These are phyloP conservation scores for Pipa parva DNA, from an alignment of 2,113 vertebrate species.

Conservation along the genomic window DNA sequence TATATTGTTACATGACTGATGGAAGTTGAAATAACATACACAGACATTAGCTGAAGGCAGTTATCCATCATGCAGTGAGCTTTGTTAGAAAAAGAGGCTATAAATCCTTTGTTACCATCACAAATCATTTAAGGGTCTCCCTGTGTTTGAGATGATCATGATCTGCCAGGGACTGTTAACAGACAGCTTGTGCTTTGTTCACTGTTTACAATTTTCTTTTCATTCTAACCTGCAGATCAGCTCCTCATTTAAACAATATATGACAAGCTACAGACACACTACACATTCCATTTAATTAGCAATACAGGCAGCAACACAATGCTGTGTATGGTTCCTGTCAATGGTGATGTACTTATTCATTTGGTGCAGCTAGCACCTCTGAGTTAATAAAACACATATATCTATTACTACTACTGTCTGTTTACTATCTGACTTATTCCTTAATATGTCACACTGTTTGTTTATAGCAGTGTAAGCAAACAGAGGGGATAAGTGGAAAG, in stretches of 20 bases:
- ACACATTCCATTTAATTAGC: not conserved
- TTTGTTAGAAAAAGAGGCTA: not conserved
- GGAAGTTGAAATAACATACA: not conserved
- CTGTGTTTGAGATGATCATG: constrained; percentile 5
- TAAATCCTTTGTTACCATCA: not conserved
- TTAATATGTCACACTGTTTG: not conserved
- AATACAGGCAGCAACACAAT: too few species aligned
- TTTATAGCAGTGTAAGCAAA: not conserved
- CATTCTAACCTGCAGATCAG: not conserved
- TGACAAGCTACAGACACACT: not conserved
- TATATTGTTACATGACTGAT: not conserved
- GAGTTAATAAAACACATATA: not conserved
- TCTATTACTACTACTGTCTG: not conserved
- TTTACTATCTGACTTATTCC: not conserved
- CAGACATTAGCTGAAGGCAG: not conserved
- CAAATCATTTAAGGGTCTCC: not conserved
- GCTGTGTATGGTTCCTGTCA: too few species aligned
- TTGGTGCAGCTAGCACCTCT: not conserved
- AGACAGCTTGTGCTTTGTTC: constrained; percentile 25
- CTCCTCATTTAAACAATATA: not conserved
- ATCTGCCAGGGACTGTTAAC: not conserved
- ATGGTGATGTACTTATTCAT: not conserved
- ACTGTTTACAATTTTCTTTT: constrained; percentile 2
- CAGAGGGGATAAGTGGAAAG: not conserved
- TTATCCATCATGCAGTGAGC: not conserved